Evolutionary conservation across 2,888 invertebrate species (phyloP), one percentile per base, ranked within the genome.

Genomic region (Horisme vitalbata): DNA sequence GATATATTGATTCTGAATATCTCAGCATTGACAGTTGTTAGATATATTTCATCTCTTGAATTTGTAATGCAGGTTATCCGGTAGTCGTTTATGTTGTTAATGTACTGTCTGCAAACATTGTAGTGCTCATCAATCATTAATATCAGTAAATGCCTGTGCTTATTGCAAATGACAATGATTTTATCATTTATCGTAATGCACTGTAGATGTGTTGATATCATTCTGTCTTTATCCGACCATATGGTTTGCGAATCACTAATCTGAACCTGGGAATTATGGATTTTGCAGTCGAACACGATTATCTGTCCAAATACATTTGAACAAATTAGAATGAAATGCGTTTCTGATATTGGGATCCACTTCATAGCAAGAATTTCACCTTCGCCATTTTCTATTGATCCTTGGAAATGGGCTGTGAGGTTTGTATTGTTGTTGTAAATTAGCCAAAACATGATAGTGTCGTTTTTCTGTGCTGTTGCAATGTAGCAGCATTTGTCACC

Each of bases 401-500:
- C 66, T 24, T 64, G 38, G 4, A 61, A 54, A 35, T 65, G 51
- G 1, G 70, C 52, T 20, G 51, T 49, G 6, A 78, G 24, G 13
- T 39, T 45, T 5, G 41, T 36, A 3, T 61, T 36, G 4, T 51
- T 39, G 28, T 41, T 49, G 28, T 56, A 53, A 23, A 87, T 41
- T 8, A 56, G 47, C 89, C 87, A 89, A 43, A 87, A 67, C 21
- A 81, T 38, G 14, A 88, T 49, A 0, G 52, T 47, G 4, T 74
- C 72, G 65, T 75, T 79, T 55, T 74, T 86, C 50, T 88, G 88
- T 21, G 78, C 75, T 0, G 87, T 83, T 0, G 78, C 71, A 41
- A 89, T 79, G 37, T 68, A 77, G 47, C 79, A 79, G 2, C 74
- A 65, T 4, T 58, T 58, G 41, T 79, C 63, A 0, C 31, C 6